phyloP scores from a whole-genome alignment of 92 coral and sea anemone species.

The Porites evermanni region DNA sequence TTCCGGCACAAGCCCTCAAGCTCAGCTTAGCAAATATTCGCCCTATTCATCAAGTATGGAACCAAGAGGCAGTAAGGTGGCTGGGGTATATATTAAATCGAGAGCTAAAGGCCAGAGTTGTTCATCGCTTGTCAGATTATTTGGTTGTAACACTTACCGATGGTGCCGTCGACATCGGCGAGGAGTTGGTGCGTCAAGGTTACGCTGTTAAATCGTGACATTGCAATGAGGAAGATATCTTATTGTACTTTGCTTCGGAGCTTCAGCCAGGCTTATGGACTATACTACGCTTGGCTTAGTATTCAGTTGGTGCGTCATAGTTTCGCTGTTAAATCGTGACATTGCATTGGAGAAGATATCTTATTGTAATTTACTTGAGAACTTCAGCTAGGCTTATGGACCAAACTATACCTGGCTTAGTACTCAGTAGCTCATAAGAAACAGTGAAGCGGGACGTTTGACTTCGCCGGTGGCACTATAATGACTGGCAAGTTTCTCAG shows the following conservation, averaged over 20 bases:
- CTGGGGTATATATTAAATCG: constrained; percentile 62
- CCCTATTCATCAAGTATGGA: constrained; percentile 58
- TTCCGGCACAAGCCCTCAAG: constrained; percentile 77
- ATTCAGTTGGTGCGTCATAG: constrained; percentile 37
- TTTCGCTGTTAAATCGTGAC: constrained; percentile 28
- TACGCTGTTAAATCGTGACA: constrained; percentile 29
- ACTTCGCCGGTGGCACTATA: background rate
- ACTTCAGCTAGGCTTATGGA: background rate
- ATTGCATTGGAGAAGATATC: background rate
- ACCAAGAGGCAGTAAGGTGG: constrained; percentile 61
- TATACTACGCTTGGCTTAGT: background rate
- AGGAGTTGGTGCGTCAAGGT: constrained; percentile 46
- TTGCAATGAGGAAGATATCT: background rate
- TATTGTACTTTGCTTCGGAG: background rate
- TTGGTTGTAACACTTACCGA: constrained; percentile 67
- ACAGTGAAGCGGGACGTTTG: background rate
- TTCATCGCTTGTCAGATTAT: constrained; percentile 34
- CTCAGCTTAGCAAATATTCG: constrained; percentile 73
- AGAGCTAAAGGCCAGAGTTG: constrained; percentile 58
- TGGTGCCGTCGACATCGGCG: constrained; percentile 65
- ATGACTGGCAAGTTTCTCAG: no score
- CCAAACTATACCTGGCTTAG: background rate
- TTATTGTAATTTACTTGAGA: background rate
- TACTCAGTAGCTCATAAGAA: background rate
- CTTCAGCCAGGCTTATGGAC: background rate